Evolutionary conservation across 2,888 invertebrate genomes (phyloP).

Genomic region (Cryptus viduatorius): DNA sequence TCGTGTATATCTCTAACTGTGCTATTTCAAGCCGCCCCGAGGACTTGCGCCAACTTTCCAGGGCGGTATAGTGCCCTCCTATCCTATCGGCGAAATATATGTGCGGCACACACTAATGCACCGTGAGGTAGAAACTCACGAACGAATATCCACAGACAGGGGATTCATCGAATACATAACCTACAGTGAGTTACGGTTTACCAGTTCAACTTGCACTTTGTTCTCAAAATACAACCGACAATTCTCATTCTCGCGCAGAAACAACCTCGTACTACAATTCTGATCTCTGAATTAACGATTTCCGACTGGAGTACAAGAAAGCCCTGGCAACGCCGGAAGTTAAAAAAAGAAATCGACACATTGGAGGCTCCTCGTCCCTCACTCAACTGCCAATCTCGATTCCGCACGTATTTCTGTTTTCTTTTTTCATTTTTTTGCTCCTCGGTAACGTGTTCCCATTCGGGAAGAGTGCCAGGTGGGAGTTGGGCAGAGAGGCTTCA

Average conservation of each 20-base stretch:
- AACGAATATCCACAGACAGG: conserved; percentile 1
- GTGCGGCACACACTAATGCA: conserved; percentile 2
- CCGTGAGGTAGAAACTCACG: conserved; percentile 4
- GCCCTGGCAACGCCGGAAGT: not conserved
- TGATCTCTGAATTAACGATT: not conserved
- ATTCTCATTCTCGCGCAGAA: conserved; percentile 12
- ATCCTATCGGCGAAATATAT: conserved; percentile 42
- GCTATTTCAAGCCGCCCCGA: conserved; percentile 22
- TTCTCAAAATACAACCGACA: conserved; percentile 17
- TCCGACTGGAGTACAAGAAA: conserved; percentile 5
- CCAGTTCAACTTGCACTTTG: not conserved
- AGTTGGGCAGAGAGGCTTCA: not conserved
- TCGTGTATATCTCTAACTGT: conserved; percentile 4
- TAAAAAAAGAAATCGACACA: conserved; percentile 36
- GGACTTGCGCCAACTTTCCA: conserved; percentile 24
- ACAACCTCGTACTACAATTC: conserved; percentile 5
- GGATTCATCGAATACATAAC: not conserved
- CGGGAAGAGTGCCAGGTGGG: conserved; percentile 54
- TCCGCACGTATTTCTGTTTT: not conserved
- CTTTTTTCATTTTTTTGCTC: conserved; percentile 12
- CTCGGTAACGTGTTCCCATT: conserved; percentile 18
- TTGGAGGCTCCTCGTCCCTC: conserved; percentile 29
- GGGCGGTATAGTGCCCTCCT: not conserved
- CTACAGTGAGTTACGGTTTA: not conserved
- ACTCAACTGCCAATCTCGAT: not conserved